Evolutionary conservation across 2,888 invertebrate species (phyloP).

Genomic region (Steinernema carpocapsae): DNA sequence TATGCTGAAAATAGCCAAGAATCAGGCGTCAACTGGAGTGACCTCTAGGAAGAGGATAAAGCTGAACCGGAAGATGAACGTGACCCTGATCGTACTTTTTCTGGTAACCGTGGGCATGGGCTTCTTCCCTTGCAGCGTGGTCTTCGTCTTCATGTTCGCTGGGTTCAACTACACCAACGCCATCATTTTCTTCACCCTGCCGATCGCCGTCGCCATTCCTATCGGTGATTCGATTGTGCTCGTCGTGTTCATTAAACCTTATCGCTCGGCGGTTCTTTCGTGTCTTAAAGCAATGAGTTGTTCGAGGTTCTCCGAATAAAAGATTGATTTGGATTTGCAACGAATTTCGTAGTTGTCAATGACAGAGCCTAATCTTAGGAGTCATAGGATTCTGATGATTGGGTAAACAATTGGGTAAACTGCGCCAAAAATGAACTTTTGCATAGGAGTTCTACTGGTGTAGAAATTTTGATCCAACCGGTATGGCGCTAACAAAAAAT

Average conservation of each 20-base stretch:
- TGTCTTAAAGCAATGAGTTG: background rate
- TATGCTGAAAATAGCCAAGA: background rate
- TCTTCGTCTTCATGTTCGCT: background rate
- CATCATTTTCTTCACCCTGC: background rate
- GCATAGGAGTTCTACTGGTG: background rate
- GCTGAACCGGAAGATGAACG: constrained; percentile 1
- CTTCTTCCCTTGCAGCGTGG: constrained; percentile 12
- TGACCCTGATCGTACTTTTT: background rate
- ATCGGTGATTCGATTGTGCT: background rate
- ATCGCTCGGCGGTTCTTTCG: background rate
- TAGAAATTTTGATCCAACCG: too few species aligned
- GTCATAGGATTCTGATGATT: background rate
- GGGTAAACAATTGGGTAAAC: background rate
- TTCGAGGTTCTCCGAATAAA: background rate
- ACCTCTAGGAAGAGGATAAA: background rate
- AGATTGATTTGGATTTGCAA: too few species aligned
- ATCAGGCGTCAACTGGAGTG: background rate
- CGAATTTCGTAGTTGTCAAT: background rate
- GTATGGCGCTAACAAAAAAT: too few species aligned
- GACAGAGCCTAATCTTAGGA: background rate
- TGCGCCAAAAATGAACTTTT: background rate
- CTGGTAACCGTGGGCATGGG: background rate
- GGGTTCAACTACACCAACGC: constrained; percentile 5
- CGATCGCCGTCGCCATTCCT: background rate
- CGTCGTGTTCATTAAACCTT: background rate